These are phyloP conservation scores for Agrypnia vestita DNA, from an alignment of 1,140 invertebrate genomes.

Conservation along the genomic window DNA sequence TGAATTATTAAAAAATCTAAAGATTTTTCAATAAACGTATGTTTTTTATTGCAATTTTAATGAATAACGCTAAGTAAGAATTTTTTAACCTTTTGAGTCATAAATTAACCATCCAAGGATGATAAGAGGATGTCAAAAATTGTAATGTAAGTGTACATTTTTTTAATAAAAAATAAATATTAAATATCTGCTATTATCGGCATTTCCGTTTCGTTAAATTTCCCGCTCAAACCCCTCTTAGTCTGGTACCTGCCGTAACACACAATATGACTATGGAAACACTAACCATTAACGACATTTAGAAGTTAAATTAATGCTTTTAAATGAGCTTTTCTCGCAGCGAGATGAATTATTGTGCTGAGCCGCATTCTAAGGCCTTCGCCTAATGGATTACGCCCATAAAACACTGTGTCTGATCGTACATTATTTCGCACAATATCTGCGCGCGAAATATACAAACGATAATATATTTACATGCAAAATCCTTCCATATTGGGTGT, in stretches of 20 bases:
- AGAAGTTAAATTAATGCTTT: conserved; percentile 14
- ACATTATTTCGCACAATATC: conserved; percentile 23
- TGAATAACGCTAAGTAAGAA: no score
- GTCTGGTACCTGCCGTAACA: background rate
- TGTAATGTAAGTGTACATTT: no score
- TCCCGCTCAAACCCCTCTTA: background rate
- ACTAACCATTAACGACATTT: background rate
- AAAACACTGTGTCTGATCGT: conserved; percentile 33
- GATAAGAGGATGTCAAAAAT: no score
- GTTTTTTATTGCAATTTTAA: no score
- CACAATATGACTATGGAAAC: background rate
- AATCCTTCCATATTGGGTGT: conserved; percentile 11
- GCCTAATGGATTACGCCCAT: conserved; percentile 36
- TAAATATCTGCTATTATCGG: no score
- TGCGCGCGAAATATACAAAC: conserved; percentile 3
- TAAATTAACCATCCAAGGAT: no score
- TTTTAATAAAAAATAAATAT: no score
- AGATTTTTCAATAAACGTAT: no score
- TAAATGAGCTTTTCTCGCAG: conserved; percentile 20
- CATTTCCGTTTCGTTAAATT: background rate
- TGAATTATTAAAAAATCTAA: no score
- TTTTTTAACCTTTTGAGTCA: no score
- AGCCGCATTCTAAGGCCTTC: conserved; percentile 25
- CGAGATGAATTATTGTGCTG: background rate
- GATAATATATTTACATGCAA: conserved; percentile 15